phyloP scores from a whole-genome alignment of 1,140 invertebrate species.

The Coenobita brevimanus region DNA sequence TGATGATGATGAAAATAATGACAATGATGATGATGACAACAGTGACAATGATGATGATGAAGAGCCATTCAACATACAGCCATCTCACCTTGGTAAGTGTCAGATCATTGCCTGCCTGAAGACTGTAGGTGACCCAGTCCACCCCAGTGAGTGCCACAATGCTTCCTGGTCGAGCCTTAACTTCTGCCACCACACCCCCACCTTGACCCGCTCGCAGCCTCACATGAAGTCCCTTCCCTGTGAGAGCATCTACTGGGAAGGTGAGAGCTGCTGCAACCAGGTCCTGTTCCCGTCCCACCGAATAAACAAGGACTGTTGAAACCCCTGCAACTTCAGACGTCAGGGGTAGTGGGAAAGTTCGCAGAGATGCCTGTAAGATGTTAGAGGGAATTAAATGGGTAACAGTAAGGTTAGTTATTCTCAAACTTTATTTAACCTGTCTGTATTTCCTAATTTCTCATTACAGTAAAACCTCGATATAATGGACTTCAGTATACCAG shows the following conservation, averaged over 20 bases:
- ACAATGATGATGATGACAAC: too few relatives aligned
- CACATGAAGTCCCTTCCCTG: constrained; percentile 78
- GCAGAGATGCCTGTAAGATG: constrained; percentile 77
- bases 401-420: too few relatives aligned
- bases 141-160: constrained; percentile 92
- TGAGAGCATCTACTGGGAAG: constrained; percentile 95
- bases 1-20: too few relatives aligned
- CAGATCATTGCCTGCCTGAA: constrained; percentile 94
- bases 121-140: constrained; percentile 89
- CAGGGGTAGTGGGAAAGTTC: constrained; percentile 91
- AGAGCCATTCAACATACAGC: too few relatives aligned
- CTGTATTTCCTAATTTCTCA: too few relatives aligned
- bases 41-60: too few relatives aligned
- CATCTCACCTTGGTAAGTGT: constrained; percentile 86
- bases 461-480: too few relatives aligned
- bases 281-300: constrained; percentile 86
- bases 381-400: too few relatives aligned
- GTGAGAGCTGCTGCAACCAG: constrained; percentile 93
- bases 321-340: constrained; percentile 96
- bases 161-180: constrained; percentile 90
- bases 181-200: constrained; percentile 30
- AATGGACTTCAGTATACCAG: too few relatives aligned
- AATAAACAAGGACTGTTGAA: constrained; percentile 91
- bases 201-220: constrained; percentile 8
- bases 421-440: too few relatives aligned